Evolutionary conservation across 2,113 vertebrate genomes (phyloP), one percentile per base, ranked within the genome.

Genomic region (Eira barbara): DNA sequence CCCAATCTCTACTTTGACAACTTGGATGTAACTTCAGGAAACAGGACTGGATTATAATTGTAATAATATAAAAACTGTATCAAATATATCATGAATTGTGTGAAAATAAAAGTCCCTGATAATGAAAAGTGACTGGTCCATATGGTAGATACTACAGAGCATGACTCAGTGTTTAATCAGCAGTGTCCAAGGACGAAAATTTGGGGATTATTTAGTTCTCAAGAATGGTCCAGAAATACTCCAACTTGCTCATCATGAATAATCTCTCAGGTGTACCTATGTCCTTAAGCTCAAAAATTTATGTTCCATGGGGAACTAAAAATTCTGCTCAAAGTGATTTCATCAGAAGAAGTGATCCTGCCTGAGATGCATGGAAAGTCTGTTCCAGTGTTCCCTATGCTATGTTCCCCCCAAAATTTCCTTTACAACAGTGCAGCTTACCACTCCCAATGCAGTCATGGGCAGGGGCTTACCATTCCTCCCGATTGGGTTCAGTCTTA

Each of bases 391-490:
- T 15, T 61, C 4, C 31, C n/a, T 11, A 18, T 31, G 27, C 21
- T 20, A 7, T 29, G 9, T 63, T 82, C 2, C 9, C 7, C 25
- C 25, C 5, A 57, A 34, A n/a, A 47, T 10, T 34, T 61, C 2
- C 45, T 93, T 49, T 31, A 17, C 21, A 55, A 31, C 34, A 80
- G 36, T 4, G 2, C 39, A 69, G 29, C 1, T 74, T 3, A 6
- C 20, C 13, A n/a, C 4, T n/a, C 9, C 14, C 7, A 6, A 0
- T 17, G 18, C 36, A 47, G n/a, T 27, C n/a, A 21, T 20, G 7
- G 4, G 1, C 29, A 14, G 31, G 42, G 29, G 1, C 1, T 59
- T 6, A 0, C 18, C 12, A 7, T 20, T 52, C 5, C 57, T 45
- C 23, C 2, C 6, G 2, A 1, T 23, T 31, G 17, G 39, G 7